Evolutionary conservation across 2,888 invertebrate genomes (phyloP).

Genomic region (Epirrhoe alternata): DNA sequence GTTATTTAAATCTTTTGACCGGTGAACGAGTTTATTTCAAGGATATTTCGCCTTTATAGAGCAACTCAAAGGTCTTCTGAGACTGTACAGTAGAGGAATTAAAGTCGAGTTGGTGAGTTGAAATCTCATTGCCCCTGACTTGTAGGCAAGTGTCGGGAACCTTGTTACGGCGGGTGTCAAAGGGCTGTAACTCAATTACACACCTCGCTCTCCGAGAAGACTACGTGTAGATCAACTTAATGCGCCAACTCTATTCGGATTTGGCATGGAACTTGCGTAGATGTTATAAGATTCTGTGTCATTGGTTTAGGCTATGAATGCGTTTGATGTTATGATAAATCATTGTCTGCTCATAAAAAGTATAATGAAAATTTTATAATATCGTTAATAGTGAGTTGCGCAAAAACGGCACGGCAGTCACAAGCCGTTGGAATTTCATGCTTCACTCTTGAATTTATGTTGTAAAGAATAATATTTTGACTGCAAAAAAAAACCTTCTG

Average conservation of each 20-base stretch:
- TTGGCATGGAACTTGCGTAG: conserved; percentile 12
- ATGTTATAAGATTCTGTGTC: conserved; percentile 3
- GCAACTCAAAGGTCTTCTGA: neutral
- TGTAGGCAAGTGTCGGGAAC: conserved; percentile 71
- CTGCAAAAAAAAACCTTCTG: too few species aligned
- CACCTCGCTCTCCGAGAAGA: conserved; percentile 61
- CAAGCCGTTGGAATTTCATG: too few species aligned
- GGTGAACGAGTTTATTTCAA: neutral
- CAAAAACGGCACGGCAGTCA: too few species aligned
- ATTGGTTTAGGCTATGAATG: neutral
- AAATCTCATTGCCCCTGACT: conserved; percentile 37
- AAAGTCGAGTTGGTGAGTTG: conserved; percentile 32
- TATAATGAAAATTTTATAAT: too few species aligned
- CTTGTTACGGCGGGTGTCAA: conserved; percentile 82
- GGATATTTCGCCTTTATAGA: neutral
- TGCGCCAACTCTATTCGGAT: conserved; percentile 29
- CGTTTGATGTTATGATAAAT: too few species aligned
- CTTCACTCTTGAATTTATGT: too few species aligned
- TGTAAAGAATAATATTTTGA: too few species aligned
- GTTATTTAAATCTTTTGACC: neutral
- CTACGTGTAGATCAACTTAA: conserved; percentile 34
- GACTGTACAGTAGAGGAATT: conserved; percentile 22
- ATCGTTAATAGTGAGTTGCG: too few species aligned
- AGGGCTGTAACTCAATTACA: conserved; percentile 83
- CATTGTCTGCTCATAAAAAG: too few species aligned